Conservation (phyloP, 2,797 vertebrate species). For the Ibycter americanus region DNA sequence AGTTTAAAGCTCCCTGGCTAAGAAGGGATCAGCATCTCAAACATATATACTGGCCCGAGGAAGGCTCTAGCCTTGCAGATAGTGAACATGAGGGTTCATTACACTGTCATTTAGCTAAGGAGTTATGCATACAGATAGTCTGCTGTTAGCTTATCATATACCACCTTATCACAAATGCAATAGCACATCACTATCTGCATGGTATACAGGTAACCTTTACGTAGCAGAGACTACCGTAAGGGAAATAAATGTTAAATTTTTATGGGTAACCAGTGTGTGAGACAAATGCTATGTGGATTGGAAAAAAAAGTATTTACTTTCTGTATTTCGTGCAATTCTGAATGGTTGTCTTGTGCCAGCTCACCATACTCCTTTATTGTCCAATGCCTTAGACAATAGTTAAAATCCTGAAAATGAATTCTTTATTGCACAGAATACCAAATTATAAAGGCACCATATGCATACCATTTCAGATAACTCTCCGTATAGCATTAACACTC, state of each 20-base stretch:
- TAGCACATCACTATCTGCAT: neutral
- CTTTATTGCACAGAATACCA: neutral
- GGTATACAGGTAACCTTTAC: neutral
- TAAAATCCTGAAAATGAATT: neutral
- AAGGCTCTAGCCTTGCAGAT: neutral
- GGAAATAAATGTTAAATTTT: neutral
- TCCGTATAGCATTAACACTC: neutral
- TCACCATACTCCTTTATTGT: neutral
- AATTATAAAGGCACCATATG: neutral
- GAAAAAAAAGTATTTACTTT: neutral
- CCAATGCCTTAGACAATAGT: neutral
- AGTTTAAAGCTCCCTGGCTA: conserved; percentile 67
- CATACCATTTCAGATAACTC: neutral
- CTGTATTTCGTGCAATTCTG: neutral
- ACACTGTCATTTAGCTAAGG: neutral
- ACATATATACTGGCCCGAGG: conserved; percentile 7
- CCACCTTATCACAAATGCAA: neutral
- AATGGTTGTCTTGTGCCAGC: neutral
- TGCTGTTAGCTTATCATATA: neutral
- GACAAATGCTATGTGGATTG: neutral
- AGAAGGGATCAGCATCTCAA: conserved; percentile 64
- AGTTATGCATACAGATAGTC: neutral
- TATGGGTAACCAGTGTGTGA: neutral
- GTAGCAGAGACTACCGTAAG: neutral
- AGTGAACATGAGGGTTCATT: neutral